These are phyloP conservation scores for Drosophila paramelanica DNA, from an alignment of 2,888 invertebrate species.

Conservation along the genomic window DNA sequence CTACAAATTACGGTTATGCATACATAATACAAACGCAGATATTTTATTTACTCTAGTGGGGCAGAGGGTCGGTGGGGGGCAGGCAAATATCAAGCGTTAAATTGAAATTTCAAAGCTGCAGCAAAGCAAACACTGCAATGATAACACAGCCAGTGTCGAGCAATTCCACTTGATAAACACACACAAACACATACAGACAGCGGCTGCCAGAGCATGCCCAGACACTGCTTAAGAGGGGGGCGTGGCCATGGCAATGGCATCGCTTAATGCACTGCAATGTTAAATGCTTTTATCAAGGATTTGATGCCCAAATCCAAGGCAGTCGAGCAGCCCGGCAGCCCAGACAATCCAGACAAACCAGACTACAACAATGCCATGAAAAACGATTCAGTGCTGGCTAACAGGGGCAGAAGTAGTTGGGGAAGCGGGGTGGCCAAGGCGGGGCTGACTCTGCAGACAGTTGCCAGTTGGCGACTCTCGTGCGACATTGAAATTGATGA, in stretches of 20 bases:
- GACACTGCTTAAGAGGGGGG: constrained; percentile 6
- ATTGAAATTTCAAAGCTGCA: constrained; percentile 74
- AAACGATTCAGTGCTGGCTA: constrained; percentile 44
- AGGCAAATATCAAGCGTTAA: constrained; percentile 73
- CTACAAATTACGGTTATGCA: constrained; percentile 76
- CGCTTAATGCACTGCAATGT: constrained; percentile 79
- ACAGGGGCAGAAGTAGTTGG: not conserved
- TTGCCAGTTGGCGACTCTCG: constrained; percentile 56
- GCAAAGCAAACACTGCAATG: constrained; percentile 67
- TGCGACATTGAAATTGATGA: constrained; percentile 81
- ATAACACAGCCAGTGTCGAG: constrained; percentile 49
- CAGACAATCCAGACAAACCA: constrained; percentile 45
- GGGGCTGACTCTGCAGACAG: constrained; percentile 27
- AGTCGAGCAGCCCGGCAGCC: constrained; percentile 44
- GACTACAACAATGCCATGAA: constrained; percentile 65
- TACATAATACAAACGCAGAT: constrained; percentile 23
- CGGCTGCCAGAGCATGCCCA: constrained; percentile 19
- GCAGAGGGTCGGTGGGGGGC: constrained; percentile 6
- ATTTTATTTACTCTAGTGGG: constrained; percentile 35
- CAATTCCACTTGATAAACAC: constrained; percentile 51
- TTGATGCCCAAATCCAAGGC: constrained; percentile 67
- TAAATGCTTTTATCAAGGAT: constrained; percentile 83
- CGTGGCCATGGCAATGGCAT: constrained; percentile 14
- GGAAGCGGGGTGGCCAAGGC: constrained; percentile 14
- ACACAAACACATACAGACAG: constrained; percentile 3